Evolutionary conservation across 2,113 vertebrate genomes (phyloP).

Genomic region (Notarius lentiginosus): DNA sequence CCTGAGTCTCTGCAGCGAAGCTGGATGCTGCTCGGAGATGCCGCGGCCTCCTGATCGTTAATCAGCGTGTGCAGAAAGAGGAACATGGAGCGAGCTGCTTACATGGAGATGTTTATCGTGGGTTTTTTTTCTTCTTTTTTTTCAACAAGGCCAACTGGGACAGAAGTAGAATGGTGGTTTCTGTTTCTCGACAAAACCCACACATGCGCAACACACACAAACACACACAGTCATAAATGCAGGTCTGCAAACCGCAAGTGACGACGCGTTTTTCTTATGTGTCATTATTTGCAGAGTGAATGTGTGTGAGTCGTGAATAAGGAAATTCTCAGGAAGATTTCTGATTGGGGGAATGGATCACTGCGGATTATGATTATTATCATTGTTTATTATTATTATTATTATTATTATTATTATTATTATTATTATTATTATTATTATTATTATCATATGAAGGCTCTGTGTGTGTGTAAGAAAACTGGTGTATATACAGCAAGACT

Average conservation of each 20-base stretch:
- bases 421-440: no score
- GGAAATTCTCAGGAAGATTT: slow-evolving; percentile 41
- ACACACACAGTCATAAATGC: slow-evolving; percentile 40
- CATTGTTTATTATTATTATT: not conserved
- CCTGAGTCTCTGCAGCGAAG: not conserved
- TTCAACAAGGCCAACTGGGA: slow-evolving; percentile 24
- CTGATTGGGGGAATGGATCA: not conserved
- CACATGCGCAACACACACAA: slow-evolving; percentile 29
- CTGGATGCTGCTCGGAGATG: not conserved
- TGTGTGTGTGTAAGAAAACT: not conserved
- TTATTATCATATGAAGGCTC: not conserved
- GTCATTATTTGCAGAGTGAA: slow-evolving; percentile 44
- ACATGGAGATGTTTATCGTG: slow-evolving; percentile 42
- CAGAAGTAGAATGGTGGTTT: slow-evolving; percentile 46
- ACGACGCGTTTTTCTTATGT: slow-evolving; percentile 50
- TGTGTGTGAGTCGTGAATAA: slow-evolving; percentile 23
- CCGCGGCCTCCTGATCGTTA: not conserved
- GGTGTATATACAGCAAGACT: not conserved
- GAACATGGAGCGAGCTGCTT: no score
- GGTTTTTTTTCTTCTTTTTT: not conserved
- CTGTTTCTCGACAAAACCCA: slow-evolving; percentile 55
- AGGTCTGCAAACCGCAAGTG: slow-evolving; percentile 55
- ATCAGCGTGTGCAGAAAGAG: slow-evolving; percentile 17
- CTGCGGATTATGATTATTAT: not conserved
- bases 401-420: no score